Percentiles rank a stretch among this genome's conserved stretches.
These are phyloP conservation scores for Glyphotaelius pellucidus DNA, from an alignment of 2,888 invertebrate genomes.

Conservation along the genomic window DNA sequence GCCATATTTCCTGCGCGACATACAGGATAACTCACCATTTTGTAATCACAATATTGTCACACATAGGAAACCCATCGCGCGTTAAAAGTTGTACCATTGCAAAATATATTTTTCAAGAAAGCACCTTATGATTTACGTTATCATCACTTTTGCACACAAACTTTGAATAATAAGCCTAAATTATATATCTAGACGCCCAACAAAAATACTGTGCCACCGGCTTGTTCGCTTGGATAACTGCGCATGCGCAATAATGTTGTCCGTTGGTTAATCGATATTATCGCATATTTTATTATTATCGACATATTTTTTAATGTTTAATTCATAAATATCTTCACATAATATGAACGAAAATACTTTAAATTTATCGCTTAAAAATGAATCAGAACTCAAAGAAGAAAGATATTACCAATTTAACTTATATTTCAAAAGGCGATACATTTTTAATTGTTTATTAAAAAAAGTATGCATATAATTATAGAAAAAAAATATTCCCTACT, in stretches of 20 bases:
- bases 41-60: constrained; percentile 64
- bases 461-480: too few relatives aligned
- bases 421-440: not conserved
- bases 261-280: constrained; percentile 17
- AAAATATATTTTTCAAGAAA: constrained; percentile 51
- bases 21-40: constrained; percentile 63
- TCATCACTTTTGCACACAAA: constrained; percentile 58
- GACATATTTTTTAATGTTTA: not conserved
- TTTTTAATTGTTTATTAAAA: too few relatives aligned
- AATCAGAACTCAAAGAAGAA: not conserved
- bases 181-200: constrained; percentile 47
- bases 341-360: not conserved
- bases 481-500: too few relatives aligned
- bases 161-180: constrained; percentile 38
- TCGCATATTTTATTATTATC: not conserved
- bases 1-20: constrained; percentile 57
- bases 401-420: too few relatives aligned
- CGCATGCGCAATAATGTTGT: constrained; percentile 56
- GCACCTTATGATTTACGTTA: constrained; percentile 49
- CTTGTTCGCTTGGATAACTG: constrained; percentile 38
- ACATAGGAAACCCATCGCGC: constrained; percentile 63
- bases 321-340: not conserved
- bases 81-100: constrained; percentile 56
- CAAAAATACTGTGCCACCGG: constrained; percentile 54
- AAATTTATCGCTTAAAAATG: not conserved